Evolutionary conservation across 2,888 invertebrate genomes (phyloP).

Genomic region (Alitta virens): DNA sequence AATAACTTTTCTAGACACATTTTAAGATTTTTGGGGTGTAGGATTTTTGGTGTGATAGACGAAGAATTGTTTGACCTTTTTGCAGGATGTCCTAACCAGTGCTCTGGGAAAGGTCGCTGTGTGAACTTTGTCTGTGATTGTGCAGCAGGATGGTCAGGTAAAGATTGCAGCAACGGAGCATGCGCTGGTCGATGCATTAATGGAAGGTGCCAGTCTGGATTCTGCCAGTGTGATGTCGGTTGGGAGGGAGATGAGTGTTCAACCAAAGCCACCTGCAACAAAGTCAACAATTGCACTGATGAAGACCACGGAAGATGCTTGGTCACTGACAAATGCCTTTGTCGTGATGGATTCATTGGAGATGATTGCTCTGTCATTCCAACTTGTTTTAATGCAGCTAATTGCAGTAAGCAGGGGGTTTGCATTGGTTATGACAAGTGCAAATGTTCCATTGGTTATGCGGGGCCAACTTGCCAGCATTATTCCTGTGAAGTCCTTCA

Average conservation of each 20-base stretch:
- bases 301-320: neutral
- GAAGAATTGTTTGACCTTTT: too few species aligned
- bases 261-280: conserved; percentile 1
- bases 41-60: too few species aligned
- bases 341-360: conserved; percentile 8
- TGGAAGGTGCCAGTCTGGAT: conserved; percentile 3
- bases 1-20: too few species aligned
- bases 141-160: conserved; percentile 1
- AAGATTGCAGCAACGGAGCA: conserved; percentile 5
- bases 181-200: neutral
- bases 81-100: conserved; percentile 7
- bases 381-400: neutral
- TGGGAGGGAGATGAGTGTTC: conserved; percentile 6
- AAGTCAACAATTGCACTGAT: conserved; percentile 4
- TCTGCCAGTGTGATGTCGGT: conserved; percentile 6
- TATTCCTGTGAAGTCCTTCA: neutral
- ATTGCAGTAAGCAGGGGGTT: neutral
- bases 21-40: too few species aligned
- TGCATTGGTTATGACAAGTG: conserved; percentile 4
- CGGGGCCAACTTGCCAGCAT: neutral
- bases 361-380: neutral
- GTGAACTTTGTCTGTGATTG: neutral
- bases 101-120: conserved; percentile 8
- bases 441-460: conserved; percentile 1
- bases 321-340: conserved; percentile 3